Conservation (phyloP, 2,888 invertebrate genomes). For the Pollenia angustigena region DNA sequence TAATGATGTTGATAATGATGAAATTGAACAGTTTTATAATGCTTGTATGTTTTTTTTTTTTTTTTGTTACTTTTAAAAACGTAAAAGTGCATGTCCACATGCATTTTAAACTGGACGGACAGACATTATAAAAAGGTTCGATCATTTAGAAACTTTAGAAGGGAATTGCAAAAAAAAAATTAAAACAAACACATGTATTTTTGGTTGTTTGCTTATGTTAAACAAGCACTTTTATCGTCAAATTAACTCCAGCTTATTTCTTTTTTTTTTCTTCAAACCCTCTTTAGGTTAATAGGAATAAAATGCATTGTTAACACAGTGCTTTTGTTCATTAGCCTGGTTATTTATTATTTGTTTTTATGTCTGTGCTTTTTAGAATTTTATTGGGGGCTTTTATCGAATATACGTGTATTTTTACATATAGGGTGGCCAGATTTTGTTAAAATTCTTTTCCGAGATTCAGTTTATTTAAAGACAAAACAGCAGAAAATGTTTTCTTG, state of each 20-base stretch:
- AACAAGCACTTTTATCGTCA: conserved; percentile 75
- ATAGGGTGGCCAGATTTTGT: conserved; percentile 19
- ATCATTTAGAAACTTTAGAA: conserved; percentile 31
- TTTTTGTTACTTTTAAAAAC: conserved; percentile 11
- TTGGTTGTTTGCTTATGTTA: conserved; percentile 60
- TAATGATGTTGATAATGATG: conserved; percentile 4
- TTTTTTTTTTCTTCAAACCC: conserved; percentile 9
- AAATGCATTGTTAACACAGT: conserved; percentile 54
- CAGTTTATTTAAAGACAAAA: too few relatives aligned
- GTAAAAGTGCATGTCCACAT: conserved; percentile 23
- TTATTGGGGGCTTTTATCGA: conserved; percentile 23
- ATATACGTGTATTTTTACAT: background rate
- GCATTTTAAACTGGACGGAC: conserved; percentile 22
- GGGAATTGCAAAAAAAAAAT: conserved; percentile 11
- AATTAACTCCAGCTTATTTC: conserved; percentile 79
- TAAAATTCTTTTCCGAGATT: background rate
- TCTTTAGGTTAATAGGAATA: conserved; percentile 67
- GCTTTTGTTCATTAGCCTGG: conserved; percentile 54
- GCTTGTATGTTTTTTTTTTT: conserved; percentile 11
- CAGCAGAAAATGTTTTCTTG: too few relatives aligned
- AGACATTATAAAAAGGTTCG: conserved; percentile 15
- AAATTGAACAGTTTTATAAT: conserved; percentile 37
- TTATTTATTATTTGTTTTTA: conserved; percentile 44
- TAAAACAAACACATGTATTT: conserved; percentile 55
- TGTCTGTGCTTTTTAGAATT: background rate